Base-by-base conservation (phyloP, 2,888 invertebrate genomes). In the Deilephila elpenor region DNA sequence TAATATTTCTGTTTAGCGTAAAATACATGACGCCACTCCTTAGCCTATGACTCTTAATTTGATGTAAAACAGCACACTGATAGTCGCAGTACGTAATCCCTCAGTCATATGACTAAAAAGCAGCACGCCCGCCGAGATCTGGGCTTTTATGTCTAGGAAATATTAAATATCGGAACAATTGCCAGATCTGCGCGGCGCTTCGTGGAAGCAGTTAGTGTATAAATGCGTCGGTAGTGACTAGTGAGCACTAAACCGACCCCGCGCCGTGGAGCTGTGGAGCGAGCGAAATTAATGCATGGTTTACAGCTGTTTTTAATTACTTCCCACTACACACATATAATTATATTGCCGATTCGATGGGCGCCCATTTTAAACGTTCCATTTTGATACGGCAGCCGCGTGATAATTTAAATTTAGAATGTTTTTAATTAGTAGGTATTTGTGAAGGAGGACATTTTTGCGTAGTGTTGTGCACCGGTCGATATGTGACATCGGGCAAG, bases 91-190 rank as follows among this genome's bases (percentile, higher is more conserved):
- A 51, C 17, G 67, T 51, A 51, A 51, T 20, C 20, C 34, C 11
- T 3, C 34, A 64, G 14, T 37, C 64, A 44, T 64, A 51, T 51
- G 20, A 67, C 44, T 44, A 51, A 44, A 67, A 51, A 67, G 14
- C 20, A 51, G 37, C 17, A 20, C 6, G 51, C 67, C 25, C 3
- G 37, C 25, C 44, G 20, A 14, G 67, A 67, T 60, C 71, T 59
- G 34, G 44, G 44, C 70, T 61, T 71, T 71, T 71, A 75, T 67
- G 71, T 75, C 73, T 71, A 56, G 67, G 70, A 73, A 75, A 75
- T 76, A 70, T 75, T 59, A 71, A 74, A 75, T 74, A 64, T 53
- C 71, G 67, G 56, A 73, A 77, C 74, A 71, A 70, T 75, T 72
- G 32, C 70, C 64, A 75, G 59, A 70, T 71, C 67, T 51, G 44